Conservation (phyloP, 2,888 invertebrate genomes). For the Parascotia fuliginaria region DNA sequence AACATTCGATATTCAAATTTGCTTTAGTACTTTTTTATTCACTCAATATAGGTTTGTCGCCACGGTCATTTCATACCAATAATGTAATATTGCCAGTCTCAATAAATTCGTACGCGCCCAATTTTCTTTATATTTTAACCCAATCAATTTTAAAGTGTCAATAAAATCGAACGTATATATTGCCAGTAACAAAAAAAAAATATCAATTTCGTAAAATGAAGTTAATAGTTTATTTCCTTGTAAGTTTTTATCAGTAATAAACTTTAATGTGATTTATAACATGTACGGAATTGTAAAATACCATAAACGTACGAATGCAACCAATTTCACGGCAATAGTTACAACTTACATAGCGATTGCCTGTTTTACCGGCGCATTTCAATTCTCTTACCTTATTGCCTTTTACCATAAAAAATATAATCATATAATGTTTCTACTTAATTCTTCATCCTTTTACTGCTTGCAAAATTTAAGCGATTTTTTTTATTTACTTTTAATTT, state of each 20-base stretch:
- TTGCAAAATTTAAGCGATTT: constrained; percentile 6
- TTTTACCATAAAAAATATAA: constrained; percentile 41
- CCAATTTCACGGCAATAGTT: constrained; percentile 57
- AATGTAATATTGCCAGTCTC: constrained; percentile 12
- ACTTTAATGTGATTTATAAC: constrained; percentile 43
- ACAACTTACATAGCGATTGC: constrained; percentile 48
- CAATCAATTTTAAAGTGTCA: not conserved
- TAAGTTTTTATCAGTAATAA: constrained; percentile 45
- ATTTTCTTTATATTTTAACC: not conserved
- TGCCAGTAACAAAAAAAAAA: constrained; percentile 16
- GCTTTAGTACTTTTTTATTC: not conserved
- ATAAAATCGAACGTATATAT: constrained; percentile 2
- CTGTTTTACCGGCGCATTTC: constrained; percentile 52
- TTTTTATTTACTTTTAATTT: constrained; percentile 9
- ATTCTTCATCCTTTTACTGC: constrained; percentile 24
- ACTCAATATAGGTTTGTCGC: not conserved
- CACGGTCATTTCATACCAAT: not conserved
- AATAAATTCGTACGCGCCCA: not conserved
- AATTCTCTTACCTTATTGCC: constrained; percentile 48
- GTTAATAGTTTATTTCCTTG: constrained; percentile 33
- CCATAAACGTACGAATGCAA: constrained; percentile 45
- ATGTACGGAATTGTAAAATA: constrained; percentile 46
- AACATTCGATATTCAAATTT: not conserved
- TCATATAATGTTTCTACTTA: constrained; percentile 34
- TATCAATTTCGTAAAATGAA: constrained; percentile 26